Conservation (phyloP, 2,888 invertebrate genomes). For the Micropterix aruncella region DNA sequence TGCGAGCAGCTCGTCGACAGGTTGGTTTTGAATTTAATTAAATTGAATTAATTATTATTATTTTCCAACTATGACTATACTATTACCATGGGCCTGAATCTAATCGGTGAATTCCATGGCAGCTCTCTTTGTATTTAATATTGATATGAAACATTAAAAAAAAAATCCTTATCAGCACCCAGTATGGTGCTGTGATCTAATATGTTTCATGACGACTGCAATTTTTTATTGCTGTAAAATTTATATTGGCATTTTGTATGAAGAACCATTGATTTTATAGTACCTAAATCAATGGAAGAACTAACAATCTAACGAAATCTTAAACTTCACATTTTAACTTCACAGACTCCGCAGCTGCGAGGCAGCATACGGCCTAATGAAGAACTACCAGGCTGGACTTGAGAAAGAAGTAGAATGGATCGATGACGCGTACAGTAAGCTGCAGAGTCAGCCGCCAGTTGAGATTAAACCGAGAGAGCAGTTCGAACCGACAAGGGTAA, state of each 20-base stretch:
- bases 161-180: too few species aligned
- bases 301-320: too few species aligned
- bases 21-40: too few species aligned
- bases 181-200: too few species aligned
- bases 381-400: conserved; percentile 79
- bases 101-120: too few species aligned
- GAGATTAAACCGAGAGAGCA: conserved; percentile 57
- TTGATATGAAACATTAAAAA: not conserved
- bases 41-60: not conserved
- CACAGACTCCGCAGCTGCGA: conserved; percentile 77
- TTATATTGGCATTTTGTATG: too few species aligned
- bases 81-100: not conserved
- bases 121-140: too few species aligned
- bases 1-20: conserved; percentile 79
- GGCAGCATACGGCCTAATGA: conserved; percentile 78
- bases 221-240: too few species aligned
- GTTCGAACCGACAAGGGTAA: conserved; percentile 69
- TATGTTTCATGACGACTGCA: too few species aligned
- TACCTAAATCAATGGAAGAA: too few species aligned
- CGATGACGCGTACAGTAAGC: conserved; percentile 68
- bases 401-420: conserved; percentile 83
- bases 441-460: conserved; percentile 60
- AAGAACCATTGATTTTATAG: too few species aligned
- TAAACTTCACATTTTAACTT: too few species aligned
- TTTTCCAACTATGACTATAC: not conserved